Conservation (phyloP, 2,113 vertebrate species). For the Macroglossus sobrinus region DNA sequence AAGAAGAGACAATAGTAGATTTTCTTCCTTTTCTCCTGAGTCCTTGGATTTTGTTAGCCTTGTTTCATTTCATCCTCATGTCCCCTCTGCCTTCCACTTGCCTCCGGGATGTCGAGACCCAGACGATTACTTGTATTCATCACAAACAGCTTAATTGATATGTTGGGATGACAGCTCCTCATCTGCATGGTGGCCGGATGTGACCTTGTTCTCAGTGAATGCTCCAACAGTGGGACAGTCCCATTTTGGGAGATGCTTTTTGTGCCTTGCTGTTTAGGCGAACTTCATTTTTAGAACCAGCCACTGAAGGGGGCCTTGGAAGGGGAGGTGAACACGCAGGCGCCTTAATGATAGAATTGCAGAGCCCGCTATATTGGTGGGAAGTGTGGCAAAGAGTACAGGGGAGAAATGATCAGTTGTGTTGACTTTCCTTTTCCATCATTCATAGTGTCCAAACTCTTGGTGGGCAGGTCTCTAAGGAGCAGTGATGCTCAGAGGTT, state of each 20-base stretch:
- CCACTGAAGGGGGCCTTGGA: background rate
- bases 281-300: background rate
- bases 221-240: accelerated
- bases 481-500: background rate
- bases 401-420: background rate
- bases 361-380: background rate
- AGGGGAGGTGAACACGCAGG: background rate
- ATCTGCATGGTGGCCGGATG: background rate
- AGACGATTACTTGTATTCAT: background rate
- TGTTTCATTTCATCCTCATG: background rate
- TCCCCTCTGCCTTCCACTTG: background rate
- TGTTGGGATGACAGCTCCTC: background rate
- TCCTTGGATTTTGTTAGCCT: background rate
- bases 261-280: background rate
- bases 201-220: background rate
- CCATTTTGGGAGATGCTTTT: background rate
- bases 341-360: accelerated
- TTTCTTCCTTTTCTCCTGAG: background rate
- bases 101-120: background rate
- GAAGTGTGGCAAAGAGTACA: background rate
- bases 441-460: background rate
- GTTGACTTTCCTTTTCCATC: background rate
- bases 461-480: background rate
- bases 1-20: background rate
- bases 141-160: no score